Evolutionary conservation across 2,797 vertebrate genomes (phyloP), one percentile per base, ranked within the genome.

Genomic region (Pristis pectinata): DNA sequence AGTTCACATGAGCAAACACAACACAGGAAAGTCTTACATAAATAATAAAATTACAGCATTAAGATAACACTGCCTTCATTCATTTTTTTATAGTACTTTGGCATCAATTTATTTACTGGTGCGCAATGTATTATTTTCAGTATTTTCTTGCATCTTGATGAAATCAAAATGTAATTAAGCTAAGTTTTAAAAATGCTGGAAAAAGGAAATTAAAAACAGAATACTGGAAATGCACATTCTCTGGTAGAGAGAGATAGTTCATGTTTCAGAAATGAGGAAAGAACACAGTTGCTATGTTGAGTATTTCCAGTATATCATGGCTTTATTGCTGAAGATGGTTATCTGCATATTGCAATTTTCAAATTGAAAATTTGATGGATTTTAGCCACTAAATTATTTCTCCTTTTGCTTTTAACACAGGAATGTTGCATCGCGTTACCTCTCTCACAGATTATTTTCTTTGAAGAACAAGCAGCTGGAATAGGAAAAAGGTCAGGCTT

Each of bases 391-490:
- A 17, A 53, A 56, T 56, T n/a, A 94, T n/a, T 76, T 72, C 79
- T 83, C 34, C 44, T n/a, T 94, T 95, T 27, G 87, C 72, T 37
- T 19, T 85, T 19, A 95, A 44, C 95, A 44, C 80, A 99, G 99
- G 99, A 99, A 83, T 99, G 98, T 96, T 99, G 99, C 96, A 98
- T 99, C 95, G 97, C 98, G 95, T 95, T 99, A 95, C 98, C 98
- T 30, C 96, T 99, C 95, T 98, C 98, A 95, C 98, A 99, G 95
- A 97, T 99, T 0, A 96, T 99, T 95, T 99, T 98, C 96, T 98
- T 99, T 95, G 99, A 99, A 96, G 99, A 99, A 95, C 98, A 99
- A 95, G 98, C 98, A 94, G 98, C 98, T 87, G 98, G 99, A 79
- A 98, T 99, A 96, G 99, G 99, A 95, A 99, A 99, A 96, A 99